Percentiles rank a stretch among this genome's conserved stretches.
phyloP scores from a whole-genome alignment of 2,113 vertebrate species.

The Caranx ignobilis region DNA sequence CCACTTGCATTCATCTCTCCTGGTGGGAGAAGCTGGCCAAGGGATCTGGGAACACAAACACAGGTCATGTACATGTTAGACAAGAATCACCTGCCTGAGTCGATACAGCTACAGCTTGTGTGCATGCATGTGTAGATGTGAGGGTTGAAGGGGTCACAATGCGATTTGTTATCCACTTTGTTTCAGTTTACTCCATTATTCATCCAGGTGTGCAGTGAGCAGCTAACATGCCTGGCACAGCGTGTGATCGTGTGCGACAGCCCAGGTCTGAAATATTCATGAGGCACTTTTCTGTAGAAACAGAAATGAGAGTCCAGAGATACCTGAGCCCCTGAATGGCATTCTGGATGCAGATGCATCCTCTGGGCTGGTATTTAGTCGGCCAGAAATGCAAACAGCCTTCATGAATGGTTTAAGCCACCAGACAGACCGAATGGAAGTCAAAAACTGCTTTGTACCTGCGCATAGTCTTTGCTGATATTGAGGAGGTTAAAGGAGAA shows the following conservation, averaged over 20 bases:
- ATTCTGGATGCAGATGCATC: conserved; percentile 38
- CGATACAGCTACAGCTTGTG: conserved; percentile 28
- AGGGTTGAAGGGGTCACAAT: conserved; percentile 66
- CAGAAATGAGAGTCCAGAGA: conserved; percentile 69
- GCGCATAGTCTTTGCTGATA: conserved; percentile 93
- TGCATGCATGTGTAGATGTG: conserved; percentile 41
- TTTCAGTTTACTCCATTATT: conserved; percentile 83
- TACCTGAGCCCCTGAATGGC: conserved; percentile 53
- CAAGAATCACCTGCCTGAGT: conserved; percentile 30
- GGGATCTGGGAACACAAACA: conserved; percentile 87
- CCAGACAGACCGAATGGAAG: conserved; percentile 17
- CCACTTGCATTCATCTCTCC: conserved; percentile 98
- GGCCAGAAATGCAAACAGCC: conserved; percentile 44
- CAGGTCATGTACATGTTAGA: conserved; percentile 38
- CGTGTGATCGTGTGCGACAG: conserved; percentile 77
- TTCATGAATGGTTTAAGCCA: conserved; percentile 7
- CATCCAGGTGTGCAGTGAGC: conserved; percentile 82
- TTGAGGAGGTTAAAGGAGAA: conserved; percentile 97
- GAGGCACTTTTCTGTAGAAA: conserved; percentile 75
- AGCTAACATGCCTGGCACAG: conserved; percentile 73
- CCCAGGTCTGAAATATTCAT: conserved; percentile 81
- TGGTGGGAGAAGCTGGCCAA: conserved; percentile 92
- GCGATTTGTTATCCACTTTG: conserved; percentile 82
- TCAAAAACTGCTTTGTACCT: conserved; percentile 82
- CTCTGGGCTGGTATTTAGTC: conserved; percentile 41